Percentiles rank a stretch among this genome's conserved stretches.
Evolutionary conservation across 2,888 invertebrate genomes (phyloP).

Genomic region (Aphodius granarius): DNA sequence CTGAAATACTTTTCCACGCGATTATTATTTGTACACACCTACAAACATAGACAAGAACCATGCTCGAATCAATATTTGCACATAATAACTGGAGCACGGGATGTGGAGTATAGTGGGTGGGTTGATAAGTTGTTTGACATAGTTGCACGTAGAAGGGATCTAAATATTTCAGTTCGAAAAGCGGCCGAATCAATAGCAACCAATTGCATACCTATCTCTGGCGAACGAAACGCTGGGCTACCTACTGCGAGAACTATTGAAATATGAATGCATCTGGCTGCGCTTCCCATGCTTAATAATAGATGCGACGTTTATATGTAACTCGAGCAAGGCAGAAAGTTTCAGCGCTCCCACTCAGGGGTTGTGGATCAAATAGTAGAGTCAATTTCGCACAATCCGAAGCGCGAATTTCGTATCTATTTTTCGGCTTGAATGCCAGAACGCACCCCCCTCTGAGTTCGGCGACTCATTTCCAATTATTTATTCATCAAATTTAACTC

Average conservation of each 20-base stretch:
- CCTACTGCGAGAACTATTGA: constrained; percentile 28
- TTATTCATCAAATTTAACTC: background rate
- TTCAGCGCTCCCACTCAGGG: background rate
- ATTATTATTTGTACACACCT: background rate
- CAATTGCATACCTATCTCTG: background rate
- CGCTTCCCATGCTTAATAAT: constrained; percentile 35
- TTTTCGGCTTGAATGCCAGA: background rate
- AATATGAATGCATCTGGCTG: constrained; percentile 34
- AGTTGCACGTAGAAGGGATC: background rate
- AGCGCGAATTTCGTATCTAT: background rate
- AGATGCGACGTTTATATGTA: constrained; percentile 30
- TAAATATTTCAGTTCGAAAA: background rate
- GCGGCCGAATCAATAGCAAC: background rate
- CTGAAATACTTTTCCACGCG: background rate
- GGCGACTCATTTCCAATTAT: background rate
- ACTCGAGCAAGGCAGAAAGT: background rate
- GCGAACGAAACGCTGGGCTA: background rate
- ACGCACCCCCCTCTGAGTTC: background rate
- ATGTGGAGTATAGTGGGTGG: background rate
- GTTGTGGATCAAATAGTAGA: background rate
- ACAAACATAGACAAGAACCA: background rate
- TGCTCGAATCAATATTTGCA: background rate
- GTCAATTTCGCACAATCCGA: background rate
- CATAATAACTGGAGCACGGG: background rate
- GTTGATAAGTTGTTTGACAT: background rate